These are phyloP conservation scores for Agrochola litura DNA, from an alignment of 2,888 invertebrate species.

Conservation along the genomic window DNA sequence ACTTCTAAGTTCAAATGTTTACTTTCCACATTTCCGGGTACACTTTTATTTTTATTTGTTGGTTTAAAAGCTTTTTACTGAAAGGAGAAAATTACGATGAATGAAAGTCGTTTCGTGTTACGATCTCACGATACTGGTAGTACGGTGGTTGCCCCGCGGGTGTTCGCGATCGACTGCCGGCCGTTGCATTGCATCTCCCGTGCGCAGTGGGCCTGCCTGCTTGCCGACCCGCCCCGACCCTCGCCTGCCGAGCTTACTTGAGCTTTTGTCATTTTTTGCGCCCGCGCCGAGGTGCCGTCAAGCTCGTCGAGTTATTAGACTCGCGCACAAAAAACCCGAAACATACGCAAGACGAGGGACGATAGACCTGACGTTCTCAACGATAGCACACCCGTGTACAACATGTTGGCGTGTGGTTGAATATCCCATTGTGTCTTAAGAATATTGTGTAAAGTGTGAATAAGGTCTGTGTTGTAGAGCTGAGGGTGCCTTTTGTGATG, in stretches of 20 bases:
- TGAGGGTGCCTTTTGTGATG: slow-evolving; percentile 77
- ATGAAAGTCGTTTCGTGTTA: slow-evolving; percentile 43
- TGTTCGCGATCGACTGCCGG: slow-evolving; percentile 81
- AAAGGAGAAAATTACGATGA: slow-evolving; percentile 54
- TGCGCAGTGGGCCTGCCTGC: slow-evolving; percentile 54
- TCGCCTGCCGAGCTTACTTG: slow-evolving; percentile 77
- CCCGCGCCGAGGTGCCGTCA: slow-evolving; percentile 89
- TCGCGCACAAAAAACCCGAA: slow-evolving; percentile 84
- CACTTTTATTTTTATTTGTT: slow-evolving; percentile 56
- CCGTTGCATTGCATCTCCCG: slow-evolving; percentile 67
- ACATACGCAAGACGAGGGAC: slow-evolving; percentile 85
- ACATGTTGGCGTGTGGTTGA: slow-evolving; percentile 84
- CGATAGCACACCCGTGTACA: slow-evolving; percentile 81
- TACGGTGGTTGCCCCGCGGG: slow-evolving; percentile 57
- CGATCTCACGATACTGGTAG: slow-evolving; percentile 22
- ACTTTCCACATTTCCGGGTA: slow-evolving; percentile 66
- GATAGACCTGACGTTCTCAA: slow-evolving; percentile 83
- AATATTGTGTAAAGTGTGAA: slow-evolving; percentile 87
- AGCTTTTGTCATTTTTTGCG: slow-evolving; percentile 90
- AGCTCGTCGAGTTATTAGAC: slow-evolving; percentile 89
- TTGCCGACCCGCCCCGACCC: slow-evolving; percentile 81
- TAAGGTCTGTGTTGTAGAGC: slow-evolving; percentile 77
- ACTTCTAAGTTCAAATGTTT: slow-evolving; percentile 71
- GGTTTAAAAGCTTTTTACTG: slow-evolving; percentile 47
- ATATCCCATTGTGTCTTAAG: slow-evolving; percentile 81